phyloP scores from a whole-genome alignment of 53 echinoderm and acorn worm species.

The Stichopus horrens region DNA sequence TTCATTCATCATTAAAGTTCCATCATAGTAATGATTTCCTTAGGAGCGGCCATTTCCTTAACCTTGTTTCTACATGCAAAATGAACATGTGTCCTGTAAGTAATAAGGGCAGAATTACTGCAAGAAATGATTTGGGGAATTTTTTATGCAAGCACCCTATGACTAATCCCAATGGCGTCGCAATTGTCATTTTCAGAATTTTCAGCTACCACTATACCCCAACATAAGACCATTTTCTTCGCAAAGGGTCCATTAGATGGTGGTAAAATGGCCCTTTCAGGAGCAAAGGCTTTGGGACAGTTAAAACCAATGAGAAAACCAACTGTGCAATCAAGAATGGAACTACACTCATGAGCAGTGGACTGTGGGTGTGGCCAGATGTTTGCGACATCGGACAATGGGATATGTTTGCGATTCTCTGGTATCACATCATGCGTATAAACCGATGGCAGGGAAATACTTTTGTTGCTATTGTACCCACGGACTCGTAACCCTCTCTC shows the following conservation, averaged over 20 bases:
- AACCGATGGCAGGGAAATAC: not conserved
- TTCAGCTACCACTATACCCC: not conserved
- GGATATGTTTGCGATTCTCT: not conserved
- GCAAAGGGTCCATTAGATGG: too few relatives aligned
- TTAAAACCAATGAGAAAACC: too few relatives aligned
- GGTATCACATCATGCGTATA: slow-evolving; percentile 1
- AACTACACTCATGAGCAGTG: too few relatives aligned
- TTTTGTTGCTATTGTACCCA: not conserved
- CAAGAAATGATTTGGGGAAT: not conserved
- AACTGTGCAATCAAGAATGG: too few relatives aligned
- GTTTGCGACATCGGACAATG: not conserved
- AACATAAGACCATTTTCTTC: not conserved
- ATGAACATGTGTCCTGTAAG: too few relatives aligned
- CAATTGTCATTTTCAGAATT: not conserved
- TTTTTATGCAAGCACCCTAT: not conserved
- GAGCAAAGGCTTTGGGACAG: not conserved
- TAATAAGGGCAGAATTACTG: too few relatives aligned
- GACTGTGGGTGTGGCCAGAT: too few relatives aligned
- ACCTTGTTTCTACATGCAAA: not conserved
- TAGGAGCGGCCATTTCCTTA: not conserved
- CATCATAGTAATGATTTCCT: not conserved
- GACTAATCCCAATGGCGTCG: not conserved
- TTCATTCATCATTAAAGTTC: not conserved
- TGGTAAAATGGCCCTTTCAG: too few relatives aligned
- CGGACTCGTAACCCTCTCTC: not conserved